phyloP scores from a whole-genome alignment of 2,797 vertebrate species.

The Pangasius macronema region DNA sequence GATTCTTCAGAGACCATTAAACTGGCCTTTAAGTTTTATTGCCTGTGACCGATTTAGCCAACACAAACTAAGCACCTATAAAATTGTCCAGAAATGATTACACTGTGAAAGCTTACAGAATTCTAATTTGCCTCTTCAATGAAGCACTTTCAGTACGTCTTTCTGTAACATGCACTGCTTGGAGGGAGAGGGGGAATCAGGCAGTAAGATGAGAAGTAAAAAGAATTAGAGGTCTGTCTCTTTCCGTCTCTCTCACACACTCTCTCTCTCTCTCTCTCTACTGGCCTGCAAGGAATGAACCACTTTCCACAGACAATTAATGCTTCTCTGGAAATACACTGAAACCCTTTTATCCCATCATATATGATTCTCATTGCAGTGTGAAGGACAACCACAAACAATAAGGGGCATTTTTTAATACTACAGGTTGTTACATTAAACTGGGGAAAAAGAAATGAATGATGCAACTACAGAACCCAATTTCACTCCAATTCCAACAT shows the following conservation, averaged over 20 bases:
- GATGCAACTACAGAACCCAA: constrained; percentile 4
- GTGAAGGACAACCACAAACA: constrained; percentile 4
- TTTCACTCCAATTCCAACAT: constrained; percentile 38
- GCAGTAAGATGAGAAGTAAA: not conserved
- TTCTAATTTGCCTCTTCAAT: constrained; percentile 56
- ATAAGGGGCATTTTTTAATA: constrained; percentile 36
- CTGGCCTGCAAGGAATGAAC: not conserved
- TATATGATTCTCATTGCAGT: not conserved
- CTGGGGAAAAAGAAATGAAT: not conserved
- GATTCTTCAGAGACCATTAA: constrained; percentile 69
- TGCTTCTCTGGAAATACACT: constrained; percentile 1
- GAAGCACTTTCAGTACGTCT: constrained; percentile 28
- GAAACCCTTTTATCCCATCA: not conserved
- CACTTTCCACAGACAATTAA: not conserved
- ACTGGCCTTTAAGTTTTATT: constrained; percentile 67
- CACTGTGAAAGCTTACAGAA: constrained; percentile 58
- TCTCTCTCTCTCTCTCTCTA: not conserved
- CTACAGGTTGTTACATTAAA: constrained; percentile 28
- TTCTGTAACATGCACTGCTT: constrained; percentile 18
- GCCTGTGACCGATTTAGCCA: constrained; percentile 66
- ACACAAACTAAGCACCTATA: constrained; percentile 62
- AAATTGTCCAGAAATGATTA: constrained; percentile 63
- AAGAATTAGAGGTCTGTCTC: not conserved
- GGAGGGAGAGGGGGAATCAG: not conserved
- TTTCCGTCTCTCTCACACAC: not conserved